Evolutionary conservation across 2,888 invertebrate species (phyloP).

Genomic region (Yponomeuta malinellus): DNA sequence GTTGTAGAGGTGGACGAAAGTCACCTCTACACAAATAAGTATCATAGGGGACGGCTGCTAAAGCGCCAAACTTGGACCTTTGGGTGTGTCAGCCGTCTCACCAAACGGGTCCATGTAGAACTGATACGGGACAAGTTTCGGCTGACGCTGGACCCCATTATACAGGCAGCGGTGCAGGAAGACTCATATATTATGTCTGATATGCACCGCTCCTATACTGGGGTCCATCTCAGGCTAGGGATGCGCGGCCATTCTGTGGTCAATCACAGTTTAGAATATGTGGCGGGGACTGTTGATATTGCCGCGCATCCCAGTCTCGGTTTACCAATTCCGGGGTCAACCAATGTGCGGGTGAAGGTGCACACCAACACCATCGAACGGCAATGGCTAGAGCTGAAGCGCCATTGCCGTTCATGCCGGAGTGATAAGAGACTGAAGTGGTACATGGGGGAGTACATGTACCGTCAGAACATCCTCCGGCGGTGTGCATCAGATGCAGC

Average conservation of each 20-base stretch:
- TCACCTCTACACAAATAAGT: slow-evolving; percentile 3
- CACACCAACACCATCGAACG: too few species aligned
- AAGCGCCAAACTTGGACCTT: background rate
- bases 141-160: background rate
- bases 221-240: background rate
- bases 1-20: slow-evolving; percentile 8
- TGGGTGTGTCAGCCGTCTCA: background rate
- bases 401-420: background rate
- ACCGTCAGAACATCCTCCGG: slow-evolving; percentile 23
- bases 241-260: slow-evolving; percentile 1
- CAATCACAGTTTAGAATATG: background rate
- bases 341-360: background rate
- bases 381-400: background rate
- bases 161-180: background rate
- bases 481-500: slow-evolving; percentile 20
- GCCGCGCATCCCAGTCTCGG: background rate
- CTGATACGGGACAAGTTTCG: background rate
- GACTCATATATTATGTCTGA: slow-evolving; percentile 5
- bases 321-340: background rate
- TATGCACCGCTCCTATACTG: background rate
- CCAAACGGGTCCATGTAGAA: background rate
- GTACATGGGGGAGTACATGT: slow-evolving; percentile 26
- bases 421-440: slow-evolving; percentile 15
- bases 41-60: background rate
- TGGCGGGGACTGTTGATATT: background rate